Base-by-base conservation (phyloP, 2,113 vertebrate species). In the Xyrauchen texanus region DNA sequence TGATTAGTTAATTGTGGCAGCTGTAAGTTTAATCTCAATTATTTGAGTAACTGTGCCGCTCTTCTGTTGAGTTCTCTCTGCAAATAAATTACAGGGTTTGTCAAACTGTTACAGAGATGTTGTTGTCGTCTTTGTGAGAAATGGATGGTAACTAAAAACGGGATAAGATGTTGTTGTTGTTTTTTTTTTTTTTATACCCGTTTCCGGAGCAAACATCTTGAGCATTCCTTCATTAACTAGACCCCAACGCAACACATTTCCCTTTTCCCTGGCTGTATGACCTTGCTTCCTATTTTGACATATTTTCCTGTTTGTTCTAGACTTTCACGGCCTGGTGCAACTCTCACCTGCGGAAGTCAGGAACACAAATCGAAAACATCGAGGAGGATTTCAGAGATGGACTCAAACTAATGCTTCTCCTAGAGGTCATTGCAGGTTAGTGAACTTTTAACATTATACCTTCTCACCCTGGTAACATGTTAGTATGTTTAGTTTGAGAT, bases 321-420 rank as follows among this genome's bases (percentile, higher is more conserved):
- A 98, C 97, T 0, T 98, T 98, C 91, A 98, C 96, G 5, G 97
- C 97, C 0, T 98, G 97, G 96, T 98, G 97, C 80, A 98, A 98
- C 86, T 98, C 97, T 82, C 97, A 98, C 90, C 91, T 98, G 84
- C 84, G 96, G 12, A 98, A 98, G 82, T 91, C 96, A 0, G 97
- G 96, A 57, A 97, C 96, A 0, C 97, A 98, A 93, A 98, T 98
- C 0, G 96, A 98, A 64, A 97, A 95, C 90, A 98, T 98, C 0
- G 97, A 98, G 3, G 94, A 98, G 88, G 97, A 98, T 86, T 98
- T 98, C 89, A 92, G 97, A 0, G 96, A 98, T 0, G 96, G 96
- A 0, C 95, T 98, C 49, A 98, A 98, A 85, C 96, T 98, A 58
- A 98, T 98, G 96, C 92, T 98, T 49, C 94, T 98, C 16, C 92